Evolutionary conservation across 2,113 vertebrate species (phyloP), one percentile per base, ranked within the genome.

Genomic region (Collichthys lucidus): DNA sequence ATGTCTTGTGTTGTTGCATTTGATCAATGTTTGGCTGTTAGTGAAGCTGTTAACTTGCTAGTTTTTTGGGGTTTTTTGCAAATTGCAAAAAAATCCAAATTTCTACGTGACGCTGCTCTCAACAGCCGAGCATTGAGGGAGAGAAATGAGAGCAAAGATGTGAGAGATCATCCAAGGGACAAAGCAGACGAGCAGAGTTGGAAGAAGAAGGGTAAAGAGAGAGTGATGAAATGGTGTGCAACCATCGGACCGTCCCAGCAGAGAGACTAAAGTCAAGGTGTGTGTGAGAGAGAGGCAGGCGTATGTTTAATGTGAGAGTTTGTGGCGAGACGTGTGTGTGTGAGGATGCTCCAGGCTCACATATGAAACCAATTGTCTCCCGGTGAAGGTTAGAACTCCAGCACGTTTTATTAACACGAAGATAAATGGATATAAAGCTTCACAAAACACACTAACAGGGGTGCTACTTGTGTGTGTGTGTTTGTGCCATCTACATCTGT

Each of bases 391-490:
- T 76, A 55, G 56, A 88, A 86, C 71, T 83, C 59, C 50, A 84
- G 53, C 78, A 74, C 81, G 26, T 83, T 66, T 64, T 69, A 89
- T 85, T 87, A 90, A 80, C 90, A 82, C 77, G 85, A 90, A 91
- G 89, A 92, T 86, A 78, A 92, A 92, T 93, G 87, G 64, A 74
- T 86, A 86, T 78, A 29, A 83, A 77, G 56, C 80, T 84, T 74
- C 86, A 78, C 84, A 86, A 40, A 88, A 88, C 88, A 86, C 83
- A 79, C 65, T 70, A 80, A 88, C 85, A 68, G 49, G 65, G 65
- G 74, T 79, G 83, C 87, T 89, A 90, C 89, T 80, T 62, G 68
- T 73, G 69, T 72, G 72, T 68, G 72, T 68, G 70, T 24, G 64
- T 65, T 5, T 9, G 61, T 82, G 56, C 16, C 60, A 60, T 86